These are phyloP conservation scores for Drosophila grimshawi DNA, from an alignment of 1,140 invertebrate species.

Conservation along the genomic window DNA sequence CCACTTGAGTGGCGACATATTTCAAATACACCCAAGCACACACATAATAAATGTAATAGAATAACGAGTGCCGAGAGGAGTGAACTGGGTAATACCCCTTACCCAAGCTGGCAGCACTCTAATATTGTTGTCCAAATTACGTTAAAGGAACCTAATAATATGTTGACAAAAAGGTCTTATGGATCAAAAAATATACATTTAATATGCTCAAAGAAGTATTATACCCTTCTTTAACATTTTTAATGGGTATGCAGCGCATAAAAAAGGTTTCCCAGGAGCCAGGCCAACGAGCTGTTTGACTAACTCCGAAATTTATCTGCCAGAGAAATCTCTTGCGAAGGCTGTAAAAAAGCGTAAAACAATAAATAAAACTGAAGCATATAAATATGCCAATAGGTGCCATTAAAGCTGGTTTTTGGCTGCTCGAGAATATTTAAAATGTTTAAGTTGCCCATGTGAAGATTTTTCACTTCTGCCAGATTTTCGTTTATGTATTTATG, in stretches of 20 bases:
- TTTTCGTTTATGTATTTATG: conserved; percentile 76
- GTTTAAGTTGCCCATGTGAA: conserved; percentile 34
- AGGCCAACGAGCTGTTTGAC: conserved; percentile 54
- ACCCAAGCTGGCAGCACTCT: not conserved
- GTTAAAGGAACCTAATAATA: too few species aligned
- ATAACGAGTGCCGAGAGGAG: not conserved
- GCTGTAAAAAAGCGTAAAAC: conserved; percentile 51
- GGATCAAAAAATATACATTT: too few species aligned
- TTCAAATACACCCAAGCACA: conserved; percentile 48
- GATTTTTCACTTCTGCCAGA: conserved; percentile 36
- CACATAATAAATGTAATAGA: conserved; percentile 16
- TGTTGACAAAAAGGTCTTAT: too few species aligned
- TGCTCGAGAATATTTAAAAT: conserved; percentile 14
- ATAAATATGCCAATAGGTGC: conserved; percentile 77
- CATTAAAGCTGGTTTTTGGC: conserved; percentile 57
- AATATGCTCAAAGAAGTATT: not conserved
- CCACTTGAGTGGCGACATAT: conserved; percentile 71
- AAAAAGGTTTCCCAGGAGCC: conserved; percentile 58
- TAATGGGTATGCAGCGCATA: not conserved
- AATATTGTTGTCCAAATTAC: not conserved
- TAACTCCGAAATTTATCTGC: conserved; percentile 72
- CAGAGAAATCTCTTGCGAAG: conserved; percentile 18
- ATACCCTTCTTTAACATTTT: not conserved
- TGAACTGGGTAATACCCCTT: not conserved
- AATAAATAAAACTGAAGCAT: conserved; percentile 70